These are phyloP conservation scores for Stenichneumon culpator DNA, from an alignment of 2,888 invertebrate species.

Conservation along the genomic window DNA sequence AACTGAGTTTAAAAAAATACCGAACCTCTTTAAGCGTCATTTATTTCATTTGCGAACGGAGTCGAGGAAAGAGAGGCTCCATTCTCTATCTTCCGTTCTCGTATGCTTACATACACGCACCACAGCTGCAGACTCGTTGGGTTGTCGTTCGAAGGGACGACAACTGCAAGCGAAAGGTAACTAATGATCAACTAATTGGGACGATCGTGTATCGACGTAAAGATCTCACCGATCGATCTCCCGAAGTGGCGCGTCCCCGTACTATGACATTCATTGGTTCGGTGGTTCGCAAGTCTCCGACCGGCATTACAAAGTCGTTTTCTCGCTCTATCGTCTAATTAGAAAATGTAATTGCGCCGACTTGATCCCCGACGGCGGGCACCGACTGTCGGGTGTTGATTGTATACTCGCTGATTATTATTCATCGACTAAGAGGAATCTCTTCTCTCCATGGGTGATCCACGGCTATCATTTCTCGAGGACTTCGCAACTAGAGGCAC, in stretches of 20 bases:
- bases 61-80: neutral
- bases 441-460: conserved; percentile 64
- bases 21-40: neutral
- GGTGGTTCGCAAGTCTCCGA: conserved; percentile 16
- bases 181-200: conserved; percentile 76
- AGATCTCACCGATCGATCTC: conserved; percentile 77
- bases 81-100: neutral
- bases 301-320: conserved; percentile 52
- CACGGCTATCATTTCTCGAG: conserved; percentile 35
- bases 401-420: conserved; percentile 63
- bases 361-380: conserved; percentile 30
- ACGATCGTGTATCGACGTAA: conserved; percentile 78
- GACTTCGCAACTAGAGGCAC: neutral
- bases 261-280: conserved; percentile 54
- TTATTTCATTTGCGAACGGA: neutral
- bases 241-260: conserved; percentile 51
- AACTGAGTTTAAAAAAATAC: too few species aligned
- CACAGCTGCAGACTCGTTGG: conserved; percentile 14
- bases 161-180: conserved; percentile 56
- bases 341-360: conserved; percentile 65
- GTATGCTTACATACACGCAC: neutral
- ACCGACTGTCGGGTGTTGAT: conserved; percentile 15
- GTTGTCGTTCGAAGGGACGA: conserved; percentile 62
- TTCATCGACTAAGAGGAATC: conserved; percentile 46
- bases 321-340: conserved; percentile 61